phyloP scores from a whole-genome alignment of 2,113 vertebrate species.

The Nesogale talazaci region DNA sequence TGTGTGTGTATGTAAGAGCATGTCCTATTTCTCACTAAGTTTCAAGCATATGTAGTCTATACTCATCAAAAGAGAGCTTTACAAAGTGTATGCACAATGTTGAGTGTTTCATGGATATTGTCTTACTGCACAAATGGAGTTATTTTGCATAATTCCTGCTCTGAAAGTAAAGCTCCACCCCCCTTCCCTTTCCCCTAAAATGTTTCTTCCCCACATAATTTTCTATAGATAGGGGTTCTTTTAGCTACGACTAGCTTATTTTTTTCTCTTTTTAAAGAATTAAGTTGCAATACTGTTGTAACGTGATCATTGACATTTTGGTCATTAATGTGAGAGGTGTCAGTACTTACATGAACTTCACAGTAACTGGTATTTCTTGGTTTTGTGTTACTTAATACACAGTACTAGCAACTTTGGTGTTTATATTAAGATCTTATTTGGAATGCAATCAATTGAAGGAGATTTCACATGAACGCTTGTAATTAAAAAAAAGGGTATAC shows the following conservation, averaged over 20 bases:
- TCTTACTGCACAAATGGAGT: slow-evolving; percentile 77
- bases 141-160: slow-evolving; percentile 84
- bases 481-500: slow-evolving; percentile 88
- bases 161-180: slow-evolving; percentile 76
- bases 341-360: slow-evolving; percentile 87
- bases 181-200: slow-evolving; percentile 78
- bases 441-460: slow-evolving; percentile 90
- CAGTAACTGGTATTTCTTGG: slow-evolving; percentile 79
- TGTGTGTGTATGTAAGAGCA: background rate
- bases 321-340: slow-evolving; percentile 93
- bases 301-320: slow-evolving; percentile 89
- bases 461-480: slow-evolving; percentile 88
- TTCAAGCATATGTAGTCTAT: slow-evolving; percentile 62
- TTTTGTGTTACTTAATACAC: slow-evolving; percentile 79
- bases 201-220: slow-evolving; percentile 74
- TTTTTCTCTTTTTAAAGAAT: slow-evolving; percentile 61
- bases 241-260: slow-evolving; percentile 62
- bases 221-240: slow-evolving; percentile 80
- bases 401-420: slow-evolving; percentile 89
- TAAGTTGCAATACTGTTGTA: slow-evolving; percentile 82
- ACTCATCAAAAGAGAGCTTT: slow-evolving; percentile 57
- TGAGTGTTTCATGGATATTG: slow-evolving; percentile 77
- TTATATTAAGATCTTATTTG: slow-evolving; percentile 93
- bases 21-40: background rate
- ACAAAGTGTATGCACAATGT: slow-evolving; percentile 39